These are phyloP conservation scores for Stratiomys singularior DNA, from an alignment of 2,888 invertebrate genomes.

Conservation along the genomic window DNA sequence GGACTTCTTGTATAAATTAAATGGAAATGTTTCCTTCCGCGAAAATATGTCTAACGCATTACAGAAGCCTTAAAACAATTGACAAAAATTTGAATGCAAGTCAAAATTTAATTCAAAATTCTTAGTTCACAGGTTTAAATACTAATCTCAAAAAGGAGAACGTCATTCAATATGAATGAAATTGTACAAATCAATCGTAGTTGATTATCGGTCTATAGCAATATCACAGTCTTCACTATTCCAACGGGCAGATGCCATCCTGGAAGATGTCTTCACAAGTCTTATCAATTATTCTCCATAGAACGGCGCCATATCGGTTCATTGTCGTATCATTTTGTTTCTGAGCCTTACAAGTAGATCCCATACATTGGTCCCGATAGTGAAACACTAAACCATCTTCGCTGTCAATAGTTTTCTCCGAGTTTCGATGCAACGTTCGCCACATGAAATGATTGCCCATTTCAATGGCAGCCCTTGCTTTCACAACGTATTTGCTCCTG, in stretches of 20 bases:
- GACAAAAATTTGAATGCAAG: no score
- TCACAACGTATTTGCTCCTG: conserved; percentile 87
- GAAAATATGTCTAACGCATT: no score
- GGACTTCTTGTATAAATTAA: no score
- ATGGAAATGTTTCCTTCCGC: no score
- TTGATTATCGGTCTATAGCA: no score
- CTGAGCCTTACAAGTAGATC: conserved; percentile 57
- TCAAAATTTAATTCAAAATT: no score
- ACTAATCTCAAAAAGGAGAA: no score
- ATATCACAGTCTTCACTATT: background rate
- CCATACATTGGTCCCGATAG: conserved; percentile 62
- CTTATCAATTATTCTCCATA: conserved; percentile 62
- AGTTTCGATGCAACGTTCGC: conserved; percentile 57
- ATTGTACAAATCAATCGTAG: no score
- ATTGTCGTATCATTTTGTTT: conserved; percentile 60
- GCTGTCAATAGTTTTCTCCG: conserved; percentile 59
- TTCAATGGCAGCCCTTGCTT: conserved; percentile 84
- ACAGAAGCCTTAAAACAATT: no score
- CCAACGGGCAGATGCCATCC: conserved; percentile 59
- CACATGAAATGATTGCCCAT: conserved; percentile 88
- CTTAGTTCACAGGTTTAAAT: no score
- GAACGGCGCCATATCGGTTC: conserved; percentile 60
- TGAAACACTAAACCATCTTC: conserved; percentile 62
- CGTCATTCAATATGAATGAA: no score
- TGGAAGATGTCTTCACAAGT: conserved; percentile 59